Evolutionary conservation across 1,140 invertebrate genomes (phyloP).

Genomic region (Chelonus insularis): DNA sequence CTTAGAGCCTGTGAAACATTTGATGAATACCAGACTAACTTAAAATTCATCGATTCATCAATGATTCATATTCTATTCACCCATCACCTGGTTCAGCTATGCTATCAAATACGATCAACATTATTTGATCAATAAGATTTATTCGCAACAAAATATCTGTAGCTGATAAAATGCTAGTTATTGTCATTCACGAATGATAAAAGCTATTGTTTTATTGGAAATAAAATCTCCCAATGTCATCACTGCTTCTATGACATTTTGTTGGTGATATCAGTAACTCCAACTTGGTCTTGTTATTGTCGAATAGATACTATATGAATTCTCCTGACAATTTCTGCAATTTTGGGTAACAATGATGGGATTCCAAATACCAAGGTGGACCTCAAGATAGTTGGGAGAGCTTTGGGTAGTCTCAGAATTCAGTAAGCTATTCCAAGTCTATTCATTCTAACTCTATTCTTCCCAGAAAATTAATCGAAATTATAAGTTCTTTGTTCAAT

Average conservation of each 20-base stretch:
- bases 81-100: too few species aligned
- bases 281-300: neutral
- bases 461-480: neutral
- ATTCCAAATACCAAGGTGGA: neutral
- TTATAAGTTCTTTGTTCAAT: neutral
- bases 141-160: too few species aligned
- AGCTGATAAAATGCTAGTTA: too few species aligned
- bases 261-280: neutral
- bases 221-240: too few species aligned
- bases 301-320: conserved; percentile 14
- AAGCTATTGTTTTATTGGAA: too few species aligned
- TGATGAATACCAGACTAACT: neutral
- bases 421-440: neutral
- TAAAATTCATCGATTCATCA: neutral
- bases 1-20: conserved; percentile 27
- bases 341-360: conserved; percentile 27
- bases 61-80: too few species aligned
- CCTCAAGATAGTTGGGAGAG: neutral
- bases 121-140: too few species aligned
- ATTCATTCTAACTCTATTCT: neutral
- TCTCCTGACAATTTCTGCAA: conserved; percentile 13
- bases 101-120: too few species aligned
- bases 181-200: too few species aligned
- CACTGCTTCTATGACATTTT: too few species aligned
- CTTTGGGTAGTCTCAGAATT: conserved; percentile 9